Base-by-base conservation (phyloP, 2,888 invertebrate genomes). In the Heliconius cydno region DNA sequence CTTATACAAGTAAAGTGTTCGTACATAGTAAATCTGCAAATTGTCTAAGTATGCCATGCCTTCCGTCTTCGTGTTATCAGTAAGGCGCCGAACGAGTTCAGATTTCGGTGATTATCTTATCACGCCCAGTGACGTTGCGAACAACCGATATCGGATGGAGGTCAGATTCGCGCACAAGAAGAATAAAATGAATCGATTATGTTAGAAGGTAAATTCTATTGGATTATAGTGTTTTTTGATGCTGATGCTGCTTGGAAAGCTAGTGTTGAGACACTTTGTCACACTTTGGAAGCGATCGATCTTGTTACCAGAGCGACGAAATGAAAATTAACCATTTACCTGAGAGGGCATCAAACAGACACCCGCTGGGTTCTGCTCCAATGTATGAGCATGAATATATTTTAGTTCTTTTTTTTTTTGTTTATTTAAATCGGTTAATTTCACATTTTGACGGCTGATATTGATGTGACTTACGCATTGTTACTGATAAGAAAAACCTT, bases 91-190 rank as follows among this genome's bases (percentile, higher is more conserved):
- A 80, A 79, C 76, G 66, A 79, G 74, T 80, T 76, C 73, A 79
- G 82, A 82, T 85, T 84, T 84, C 78, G 81, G 82, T 76, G 82
- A 84, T 85, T 84, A 82, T 84, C 84, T 84, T 85, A 85, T 85
- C 86, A 68, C 78, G 76, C 79, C 78, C 79, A 79, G 81, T 84
- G 82, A 84, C 82, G 81, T 74, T 46, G 73, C 67, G 74, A 81
- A 77, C 81, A 81, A 79, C 79, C 76, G 74, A 77, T 80, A 80
- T 72, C 46, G 38, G 15, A 76, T 76, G 28, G 76, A 76, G 76
- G 76, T 79, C 79, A 76, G 15, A 41, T 28, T 30, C 63, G 70
- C 76, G 65, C 46, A 74, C 60, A 38, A 73, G 34, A n/a, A 46
- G 63, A 72, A 65, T 65, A 57, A 57, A 65, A 25, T 78, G 5